Percentiles rank a stretch among this genome's conserved stretches.
phyloP scores from a whole-genome alignment of 2,113 vertebrate species.

The Hippocampus mohnikei region DNA sequence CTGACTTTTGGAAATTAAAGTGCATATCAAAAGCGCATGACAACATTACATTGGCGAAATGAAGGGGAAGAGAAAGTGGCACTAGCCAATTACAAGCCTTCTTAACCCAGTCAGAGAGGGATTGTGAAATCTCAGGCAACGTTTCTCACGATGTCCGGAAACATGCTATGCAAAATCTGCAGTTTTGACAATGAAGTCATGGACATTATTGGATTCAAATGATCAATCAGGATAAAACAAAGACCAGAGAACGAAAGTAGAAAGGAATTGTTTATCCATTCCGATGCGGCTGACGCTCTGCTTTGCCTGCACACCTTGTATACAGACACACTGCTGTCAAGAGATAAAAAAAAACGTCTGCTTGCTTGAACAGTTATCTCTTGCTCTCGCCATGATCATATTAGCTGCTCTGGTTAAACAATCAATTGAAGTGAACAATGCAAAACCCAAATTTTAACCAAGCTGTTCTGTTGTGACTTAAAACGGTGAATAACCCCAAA shows the following conservation, averaged over 20 bases:
- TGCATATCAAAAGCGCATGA: no score
- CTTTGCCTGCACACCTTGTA: background rate
- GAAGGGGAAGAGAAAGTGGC: background rate
- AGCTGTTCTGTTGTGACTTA: background rate
- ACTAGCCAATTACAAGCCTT: background rate
- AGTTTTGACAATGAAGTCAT: background rate
- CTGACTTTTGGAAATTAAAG: background rate
- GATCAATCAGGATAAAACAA: background rate
- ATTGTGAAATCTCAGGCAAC: background rate
- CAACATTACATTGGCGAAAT: no score
- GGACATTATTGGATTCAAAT: background rate
- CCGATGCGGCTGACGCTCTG: background rate
- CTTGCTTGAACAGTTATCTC: background rate
- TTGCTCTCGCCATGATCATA: background rate
- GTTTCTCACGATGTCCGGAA: background rate
- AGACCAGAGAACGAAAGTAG: background rate
- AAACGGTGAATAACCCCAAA: background rate
- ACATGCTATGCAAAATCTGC: background rate
- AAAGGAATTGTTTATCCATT: background rate
- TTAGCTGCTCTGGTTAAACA: background rate
- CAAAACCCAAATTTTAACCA: background rate
- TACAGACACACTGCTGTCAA: background rate
- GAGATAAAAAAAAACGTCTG: background rate
- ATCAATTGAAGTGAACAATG: background rate
- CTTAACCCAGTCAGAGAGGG: background rate